Conservation (phyloP, 2,888 invertebrate species). For the Odontocolon sp. region DNA sequence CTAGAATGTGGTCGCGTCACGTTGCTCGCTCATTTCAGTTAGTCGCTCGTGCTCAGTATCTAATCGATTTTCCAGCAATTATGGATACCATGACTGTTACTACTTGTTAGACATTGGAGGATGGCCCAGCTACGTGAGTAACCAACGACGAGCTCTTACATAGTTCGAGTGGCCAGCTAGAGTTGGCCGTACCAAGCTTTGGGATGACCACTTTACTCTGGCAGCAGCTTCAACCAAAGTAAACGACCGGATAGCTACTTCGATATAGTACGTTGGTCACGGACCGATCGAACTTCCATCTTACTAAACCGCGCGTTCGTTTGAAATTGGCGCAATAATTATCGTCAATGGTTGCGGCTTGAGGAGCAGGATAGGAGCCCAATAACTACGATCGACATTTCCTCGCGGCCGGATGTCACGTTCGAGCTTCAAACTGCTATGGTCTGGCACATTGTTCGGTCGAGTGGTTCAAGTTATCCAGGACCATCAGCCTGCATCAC, state of each 20-base stretch:
- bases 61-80: slow-evolving; percentile 53
- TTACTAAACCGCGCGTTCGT: background rate
- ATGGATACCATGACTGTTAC: slow-evolving; percentile 1
- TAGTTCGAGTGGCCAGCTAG: background rate
- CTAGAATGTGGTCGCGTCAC: slow-evolving; percentile 5
- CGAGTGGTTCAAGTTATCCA: background rate
- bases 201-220: slow-evolving; percentile 18
- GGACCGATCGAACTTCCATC: slow-evolving; percentile 2
- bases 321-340: slow-evolving; percentile 53
- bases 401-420: slow-evolving; percentile 38
- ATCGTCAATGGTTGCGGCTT: slow-evolving; percentile 29
- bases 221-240: slow-evolving; percentile 16
- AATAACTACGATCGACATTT: slow-evolving; percentile 17
- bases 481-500: background rate
- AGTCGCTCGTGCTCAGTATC: slow-evolving; percentile 22
- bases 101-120: background rate
- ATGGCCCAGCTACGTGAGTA: background rate
- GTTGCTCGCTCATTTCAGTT: slow-evolving; percentile 6
- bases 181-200: background rate
- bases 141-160: background rate
- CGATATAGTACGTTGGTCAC: slow-evolving; percentile 7
- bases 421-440: slow-evolving; percentile 5
- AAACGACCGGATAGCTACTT: slow-evolving; percentile 25
- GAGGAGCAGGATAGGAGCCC: background rate
- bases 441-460: background rate